A percentile compares a stretch with the other conserved stretches of the same genome.
Conservation (phyloP, 2,113 vertebrate species). For the Sakesphorus luctuosus region DNA sequence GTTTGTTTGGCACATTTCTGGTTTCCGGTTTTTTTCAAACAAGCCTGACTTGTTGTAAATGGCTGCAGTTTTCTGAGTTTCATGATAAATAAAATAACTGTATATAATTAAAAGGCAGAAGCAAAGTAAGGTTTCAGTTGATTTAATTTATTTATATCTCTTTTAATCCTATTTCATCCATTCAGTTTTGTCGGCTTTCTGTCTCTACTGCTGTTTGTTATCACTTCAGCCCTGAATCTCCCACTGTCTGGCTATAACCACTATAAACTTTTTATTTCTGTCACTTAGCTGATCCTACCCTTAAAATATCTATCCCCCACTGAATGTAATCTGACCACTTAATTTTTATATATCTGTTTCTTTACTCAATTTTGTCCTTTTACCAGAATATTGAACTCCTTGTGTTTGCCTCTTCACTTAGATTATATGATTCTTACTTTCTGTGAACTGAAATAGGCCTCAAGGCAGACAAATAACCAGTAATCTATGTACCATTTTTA, state of each 20-base stretch:
- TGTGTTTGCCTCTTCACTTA: background rate
- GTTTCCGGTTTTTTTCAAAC: background rate
- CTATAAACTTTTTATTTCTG: background rate
- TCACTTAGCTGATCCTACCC: background rate
- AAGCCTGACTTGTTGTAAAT: background rate
- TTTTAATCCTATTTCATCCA: conserved; percentile 6
- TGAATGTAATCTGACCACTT: conserved; percentile 6
- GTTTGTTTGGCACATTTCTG: background rate
- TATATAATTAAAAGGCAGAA: background rate
- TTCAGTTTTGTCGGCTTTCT: background rate
- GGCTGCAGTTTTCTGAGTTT: background rate
- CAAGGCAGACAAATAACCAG: background rate
- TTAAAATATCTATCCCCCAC: background rate
- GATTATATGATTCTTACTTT: background rate
- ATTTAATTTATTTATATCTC: conserved; percentile 15
- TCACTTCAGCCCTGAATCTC: background rate
- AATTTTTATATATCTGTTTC: background rate
- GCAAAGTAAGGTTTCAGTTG: background rate
- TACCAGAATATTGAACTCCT: background rate
- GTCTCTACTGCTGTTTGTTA: conserved; percentile 1
- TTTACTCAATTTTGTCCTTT: conserved; percentile 1
- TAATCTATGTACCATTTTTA: background rate
- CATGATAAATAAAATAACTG: background rate
- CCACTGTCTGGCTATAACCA: background rate
- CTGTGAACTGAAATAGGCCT: background rate